Conservation (phyloP, 2,113 vertebrate genomes). For the Pontoporia blainvillei region DNA sequence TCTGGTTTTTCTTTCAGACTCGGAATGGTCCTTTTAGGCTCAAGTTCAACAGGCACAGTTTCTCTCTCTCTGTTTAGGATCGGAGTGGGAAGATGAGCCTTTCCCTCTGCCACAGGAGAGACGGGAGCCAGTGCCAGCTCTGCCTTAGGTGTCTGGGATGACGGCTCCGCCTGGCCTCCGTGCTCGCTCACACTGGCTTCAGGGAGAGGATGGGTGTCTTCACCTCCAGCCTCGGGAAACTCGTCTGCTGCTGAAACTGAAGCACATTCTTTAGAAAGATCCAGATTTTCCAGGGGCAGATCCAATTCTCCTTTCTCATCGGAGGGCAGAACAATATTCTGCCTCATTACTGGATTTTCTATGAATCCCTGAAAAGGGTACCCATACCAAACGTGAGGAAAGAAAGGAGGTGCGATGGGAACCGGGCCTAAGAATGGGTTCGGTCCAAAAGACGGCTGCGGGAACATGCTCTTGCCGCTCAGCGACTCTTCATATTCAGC, state of each 20-base stretch:
- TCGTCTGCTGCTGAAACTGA: slow-evolving; percentile 48
- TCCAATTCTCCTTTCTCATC: slow-evolving; percentile 77
- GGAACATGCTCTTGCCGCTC: slow-evolving; percentile 77
- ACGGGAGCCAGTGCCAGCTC: slow-evolving; percentile 4
- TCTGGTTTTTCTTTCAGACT: slow-evolving; percentile 76
- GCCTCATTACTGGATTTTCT: slow-evolving; percentile 81
- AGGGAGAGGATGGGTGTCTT: not conserved
- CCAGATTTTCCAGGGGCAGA: slow-evolving; percentile 50
- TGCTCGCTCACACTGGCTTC: not conserved
- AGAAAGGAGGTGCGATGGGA: slow-evolving; percentile 80
- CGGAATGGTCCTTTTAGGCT: slow-evolving; percentile 51
- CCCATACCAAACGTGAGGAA: slow-evolving; percentile 82
- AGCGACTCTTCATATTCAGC: slow-evolving; percentile 81
- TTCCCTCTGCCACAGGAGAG: slow-evolving; percentile 56
- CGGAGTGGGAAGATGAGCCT: slow-evolving; percentile 42
- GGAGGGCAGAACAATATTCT: slow-evolving; percentile 76
- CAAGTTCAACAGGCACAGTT: not conserved
- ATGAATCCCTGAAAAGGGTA: slow-evolving; percentile 84
- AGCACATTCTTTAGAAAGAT: slow-evolving; percentile 72
- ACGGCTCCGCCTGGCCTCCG: slow-evolving; percentile 33
- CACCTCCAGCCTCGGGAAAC: slow-evolving; percentile 57
- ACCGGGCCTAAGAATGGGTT: slow-evolving; percentile 80
- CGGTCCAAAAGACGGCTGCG: slow-evolving; percentile 69
- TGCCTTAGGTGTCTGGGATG: slow-evolving; percentile 55
- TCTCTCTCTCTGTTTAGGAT: slow-evolving; percentile 47